phyloP scores from a whole-genome alignment of 2,797 vertebrate genomes.

The Mus spretus region DNA sequence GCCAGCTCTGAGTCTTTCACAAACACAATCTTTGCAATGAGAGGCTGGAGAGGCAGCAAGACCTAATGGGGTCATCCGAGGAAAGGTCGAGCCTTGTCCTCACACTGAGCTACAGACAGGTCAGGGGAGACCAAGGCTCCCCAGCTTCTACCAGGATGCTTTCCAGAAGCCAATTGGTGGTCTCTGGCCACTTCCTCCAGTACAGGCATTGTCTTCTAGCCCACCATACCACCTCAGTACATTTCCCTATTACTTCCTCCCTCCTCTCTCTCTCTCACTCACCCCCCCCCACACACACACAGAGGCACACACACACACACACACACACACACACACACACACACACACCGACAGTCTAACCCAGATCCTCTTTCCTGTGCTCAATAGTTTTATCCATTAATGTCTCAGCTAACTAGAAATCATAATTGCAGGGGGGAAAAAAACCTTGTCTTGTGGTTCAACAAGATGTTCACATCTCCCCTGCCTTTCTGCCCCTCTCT shows the following conservation, averaged over 20 bases:
- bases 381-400: not conserved
- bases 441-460: conserved; percentile 21
- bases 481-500: conserved; percentile 12
- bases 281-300: too few relatives aligned
- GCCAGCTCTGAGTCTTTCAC: not conserved
- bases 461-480: not conserved
- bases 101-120: not conserved
- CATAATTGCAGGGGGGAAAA: not conserved
- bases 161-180: not conserved
- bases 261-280: not conserved
- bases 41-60: not conserved
- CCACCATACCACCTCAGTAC: not conserved
- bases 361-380: not conserved
- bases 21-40: not conserved
- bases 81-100: not conserved
- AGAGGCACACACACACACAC: not conserved
- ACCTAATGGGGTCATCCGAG: not conserved
- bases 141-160: not conserved
- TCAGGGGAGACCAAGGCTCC: not conserved
- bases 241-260: not conserved
- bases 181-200: too few relatives aligned
- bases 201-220: too few relatives aligned
- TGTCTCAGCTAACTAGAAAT: conserved; percentile 33
- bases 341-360: not conserved
- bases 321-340: not conserved